These are phyloP conservation scores for Rhea americana DNA, from an alignment of 2,113 vertebrate species.

Conservation along the genomic window DNA sequence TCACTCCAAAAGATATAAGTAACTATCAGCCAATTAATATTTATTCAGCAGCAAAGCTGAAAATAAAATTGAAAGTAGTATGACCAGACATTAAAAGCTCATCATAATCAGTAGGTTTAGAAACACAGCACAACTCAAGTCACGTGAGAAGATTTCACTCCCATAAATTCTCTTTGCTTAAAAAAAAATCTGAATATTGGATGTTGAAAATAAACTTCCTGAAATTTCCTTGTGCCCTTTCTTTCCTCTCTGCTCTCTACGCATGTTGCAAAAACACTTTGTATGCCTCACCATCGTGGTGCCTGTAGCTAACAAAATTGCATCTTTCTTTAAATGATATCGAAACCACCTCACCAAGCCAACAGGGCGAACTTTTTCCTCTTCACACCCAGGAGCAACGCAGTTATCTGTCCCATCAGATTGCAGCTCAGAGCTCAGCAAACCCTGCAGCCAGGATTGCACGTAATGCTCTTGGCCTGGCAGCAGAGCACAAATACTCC, in stretches of 20 bases:
- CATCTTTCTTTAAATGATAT: neutral
- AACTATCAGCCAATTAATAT: neutral
- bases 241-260: neutral
- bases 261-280: neutral
- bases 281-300: neutral
- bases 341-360: neutral
- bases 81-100: neutral
- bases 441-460: constrained; percentile 38
- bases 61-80: neutral
- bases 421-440: constrained; percentile 49
- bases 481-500: neutral
- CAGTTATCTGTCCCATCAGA: constrained; percentile 30
- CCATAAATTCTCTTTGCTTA: neutral
- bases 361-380: neutral
- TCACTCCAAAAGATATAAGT: neutral
- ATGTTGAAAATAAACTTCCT: neutral
- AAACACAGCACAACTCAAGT: neutral
- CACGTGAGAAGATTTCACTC: neutral
- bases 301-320: neutral
- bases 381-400: neutral
- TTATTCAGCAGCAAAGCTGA: neutral
- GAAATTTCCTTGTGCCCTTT: neutral
- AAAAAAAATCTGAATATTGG: neutral
- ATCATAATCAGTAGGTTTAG: neutral
- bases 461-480: constrained; percentile 15